A percentile compares a stretch with the other conserved stretches of the same genome.
phyloP scores from a whole-genome alignment of 2,113 vertebrate genomes.

The Benitochromis conjunctus region DNA sequence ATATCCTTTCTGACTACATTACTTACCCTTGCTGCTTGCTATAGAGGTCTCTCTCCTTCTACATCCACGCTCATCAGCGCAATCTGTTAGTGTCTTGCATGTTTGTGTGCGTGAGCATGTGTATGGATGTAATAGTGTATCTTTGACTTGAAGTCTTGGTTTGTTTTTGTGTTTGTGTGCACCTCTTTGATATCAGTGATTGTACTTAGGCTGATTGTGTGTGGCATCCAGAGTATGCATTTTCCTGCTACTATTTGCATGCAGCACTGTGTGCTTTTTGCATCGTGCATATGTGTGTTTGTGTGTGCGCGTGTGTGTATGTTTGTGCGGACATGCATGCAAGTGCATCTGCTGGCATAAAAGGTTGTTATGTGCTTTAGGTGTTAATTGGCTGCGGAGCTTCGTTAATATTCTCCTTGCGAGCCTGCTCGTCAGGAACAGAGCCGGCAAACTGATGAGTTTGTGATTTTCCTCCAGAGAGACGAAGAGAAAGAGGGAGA shows the following conservation, averaged over 20 bases:
- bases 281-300: neutral
- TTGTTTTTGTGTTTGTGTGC: slow-evolving; percentile 1
- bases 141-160: neutral
- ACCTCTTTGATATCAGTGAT: neutral
- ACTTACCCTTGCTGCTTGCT: neutral
- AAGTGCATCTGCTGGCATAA: slow-evolving; percentile 54
- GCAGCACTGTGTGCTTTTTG: neutral
- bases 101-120: neutral
- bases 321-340: neutral
- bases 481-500: slow-evolving; percentile 7
- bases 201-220: neutral
- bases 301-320: neutral
- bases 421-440: slow-evolving; percentile 69
- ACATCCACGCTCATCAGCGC: slow-evolving; percentile 11
- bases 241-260: neutral
- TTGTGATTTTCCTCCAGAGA: slow-evolving; percentile 71
- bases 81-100: neutral
- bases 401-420: slow-evolving; percentile 79
- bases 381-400: slow-evolving; percentile 78
- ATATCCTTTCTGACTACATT: slow-evolving; percentile 3
- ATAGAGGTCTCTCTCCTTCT: slow-evolving; percentile 3
- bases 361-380: slow-evolving; percentile 77
- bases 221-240: neutral
- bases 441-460: slow-evolving; percentile 77
- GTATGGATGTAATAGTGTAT: neutral